These are phyloP conservation scores for Rhagoletis pomonella DNA, from an alignment of 1,140 invertebrate genomes.

Conservation along the genomic window DNA sequence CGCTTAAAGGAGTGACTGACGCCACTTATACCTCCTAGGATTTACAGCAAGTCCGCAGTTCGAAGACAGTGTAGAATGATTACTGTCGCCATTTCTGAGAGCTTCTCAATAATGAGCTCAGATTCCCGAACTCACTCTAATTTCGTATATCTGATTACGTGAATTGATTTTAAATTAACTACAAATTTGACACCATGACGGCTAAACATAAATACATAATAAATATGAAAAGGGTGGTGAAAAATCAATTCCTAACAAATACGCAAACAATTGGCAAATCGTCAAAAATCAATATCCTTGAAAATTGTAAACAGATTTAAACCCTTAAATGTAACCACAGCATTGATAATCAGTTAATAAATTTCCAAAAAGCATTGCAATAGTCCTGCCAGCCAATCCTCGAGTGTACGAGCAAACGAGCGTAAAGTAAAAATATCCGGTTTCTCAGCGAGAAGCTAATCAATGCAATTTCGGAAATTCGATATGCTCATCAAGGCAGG, in stretches of 20 bases:
- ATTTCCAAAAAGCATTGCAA: background rate
- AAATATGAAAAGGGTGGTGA: background rate
- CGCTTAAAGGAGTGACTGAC: no score
- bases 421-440: slow-evolving; percentile 21
- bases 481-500: slow-evolving; percentile 37
- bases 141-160: background rate
- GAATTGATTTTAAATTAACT: slow-evolving; percentile 20
- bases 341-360: background rate
- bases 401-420: background rate
- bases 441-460: slow-evolving; percentile 36
- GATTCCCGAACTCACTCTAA: background rate
- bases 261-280: background rate
- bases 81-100: no score
- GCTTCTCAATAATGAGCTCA: no score
- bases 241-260: background rate
- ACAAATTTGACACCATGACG: background rate
- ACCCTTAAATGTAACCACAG: background rate
- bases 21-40: no score
- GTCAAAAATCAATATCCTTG: no score
- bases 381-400: background rate
- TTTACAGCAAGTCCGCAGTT: no score
- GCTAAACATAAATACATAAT: background rate
- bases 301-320: background rate
- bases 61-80: no score
- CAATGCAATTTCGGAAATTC: slow-evolving; percentile 42